Percentiles rank a stretch among this genome's conserved stretches.
phyloP scores from a whole-genome alignment of 2,797 vertebrate species.

The Diplodus puntazzo region DNA sequence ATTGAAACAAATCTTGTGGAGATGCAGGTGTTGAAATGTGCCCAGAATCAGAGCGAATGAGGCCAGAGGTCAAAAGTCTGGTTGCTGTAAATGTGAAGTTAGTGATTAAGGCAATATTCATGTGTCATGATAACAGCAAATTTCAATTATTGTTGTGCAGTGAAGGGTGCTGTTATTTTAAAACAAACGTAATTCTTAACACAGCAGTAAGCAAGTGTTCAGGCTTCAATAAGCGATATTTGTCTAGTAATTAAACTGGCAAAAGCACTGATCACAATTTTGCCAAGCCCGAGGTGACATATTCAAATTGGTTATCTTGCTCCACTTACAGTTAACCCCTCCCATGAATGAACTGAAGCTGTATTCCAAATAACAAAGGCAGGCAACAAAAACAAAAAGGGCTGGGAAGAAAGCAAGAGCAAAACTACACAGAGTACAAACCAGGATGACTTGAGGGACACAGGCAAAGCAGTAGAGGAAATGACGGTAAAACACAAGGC shows the following conservation, averaged over 20 bases:
- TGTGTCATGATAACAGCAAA: background rate
- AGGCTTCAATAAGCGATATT: too few relatives aligned
- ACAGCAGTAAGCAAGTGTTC: background rate
- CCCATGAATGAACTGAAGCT: too few relatives aligned
- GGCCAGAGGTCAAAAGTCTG: background rate
- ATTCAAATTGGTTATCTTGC: background rate
- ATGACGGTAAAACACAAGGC: too few relatives aligned
- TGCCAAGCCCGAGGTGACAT: background rate
- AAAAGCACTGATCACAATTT: background rate
- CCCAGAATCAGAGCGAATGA: background rate
- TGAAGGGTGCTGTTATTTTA: background rate
- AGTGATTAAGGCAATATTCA: background rate
- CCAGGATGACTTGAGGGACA: too few relatives aligned
- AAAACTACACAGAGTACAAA: too few relatives aligned
- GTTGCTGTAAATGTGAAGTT: background rate
- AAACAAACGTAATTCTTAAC: background rate
- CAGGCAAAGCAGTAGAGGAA: too few relatives aligned
- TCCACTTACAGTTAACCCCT: background rate
- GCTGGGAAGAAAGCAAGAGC: too few relatives aligned
- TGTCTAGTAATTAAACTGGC: background rate
- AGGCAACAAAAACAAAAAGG: too few relatives aligned
- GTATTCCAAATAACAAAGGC: too few relatives aligned
- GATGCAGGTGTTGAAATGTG: background rate
- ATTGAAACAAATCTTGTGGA: conserved; percentile 22
- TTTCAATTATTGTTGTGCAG: background rate